These are phyloP conservation scores for Trisateles emortualis DNA, from an alignment of 2,888 invertebrate species.

Conservation along the genomic window DNA sequence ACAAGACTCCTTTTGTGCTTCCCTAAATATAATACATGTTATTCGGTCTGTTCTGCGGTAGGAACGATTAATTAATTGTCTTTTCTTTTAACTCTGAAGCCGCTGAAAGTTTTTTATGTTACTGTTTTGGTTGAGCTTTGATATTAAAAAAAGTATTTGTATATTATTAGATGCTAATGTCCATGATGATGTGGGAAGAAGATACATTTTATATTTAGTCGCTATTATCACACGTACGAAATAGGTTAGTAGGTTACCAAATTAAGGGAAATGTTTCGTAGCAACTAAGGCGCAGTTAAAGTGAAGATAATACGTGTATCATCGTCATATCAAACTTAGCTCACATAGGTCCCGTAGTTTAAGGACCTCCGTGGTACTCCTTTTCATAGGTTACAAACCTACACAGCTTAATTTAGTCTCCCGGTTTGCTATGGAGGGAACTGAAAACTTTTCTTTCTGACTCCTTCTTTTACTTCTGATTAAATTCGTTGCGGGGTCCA, in stretches of 20 bases:
- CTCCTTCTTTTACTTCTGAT: no score
- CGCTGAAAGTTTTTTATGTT: constrained; percentile 44
- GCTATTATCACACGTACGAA: neutral
- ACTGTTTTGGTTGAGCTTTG: constrained; percentile 46
- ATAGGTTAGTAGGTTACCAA: constrained; percentile 15
- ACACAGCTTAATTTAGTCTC: no score
- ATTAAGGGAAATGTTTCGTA: neutral
- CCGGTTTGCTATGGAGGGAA: no score
- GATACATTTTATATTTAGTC: constrained; percentile 16
- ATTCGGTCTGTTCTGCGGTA: constrained; percentile 58
- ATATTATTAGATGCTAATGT: constrained; percentile 48
- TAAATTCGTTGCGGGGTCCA: no score
- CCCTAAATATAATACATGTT: constrained; percentile 62
- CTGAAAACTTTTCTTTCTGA: no score
- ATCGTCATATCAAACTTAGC: no score
- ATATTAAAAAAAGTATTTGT: constrained; percentile 46
- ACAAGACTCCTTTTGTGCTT: constrained; percentile 42
- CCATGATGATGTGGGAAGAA: constrained; percentile 28
- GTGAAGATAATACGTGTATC: no score
- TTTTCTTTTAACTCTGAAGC: constrained; percentile 43
- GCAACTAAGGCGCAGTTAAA: neutral
- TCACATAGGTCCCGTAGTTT: no score
- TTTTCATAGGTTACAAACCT: no score
- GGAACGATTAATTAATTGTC: constrained; percentile 60
- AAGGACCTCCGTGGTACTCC: no score